Evolutionary conservation across 2,888 invertebrate genomes (phyloP).

Genomic region (Noctua pronuba): DNA sequence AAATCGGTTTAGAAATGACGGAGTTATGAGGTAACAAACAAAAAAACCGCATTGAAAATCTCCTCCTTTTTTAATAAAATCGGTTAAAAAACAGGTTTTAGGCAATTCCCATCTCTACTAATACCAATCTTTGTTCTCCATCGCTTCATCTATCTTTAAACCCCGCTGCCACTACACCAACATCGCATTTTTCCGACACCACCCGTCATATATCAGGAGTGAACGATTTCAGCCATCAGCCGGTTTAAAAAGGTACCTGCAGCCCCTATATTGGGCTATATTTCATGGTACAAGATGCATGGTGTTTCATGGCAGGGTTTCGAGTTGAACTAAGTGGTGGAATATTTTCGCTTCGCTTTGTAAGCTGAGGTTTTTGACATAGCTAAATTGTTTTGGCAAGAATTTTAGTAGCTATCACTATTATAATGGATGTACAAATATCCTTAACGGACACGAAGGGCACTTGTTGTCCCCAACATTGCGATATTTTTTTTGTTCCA

Average conservation of each 20-base stretch:
- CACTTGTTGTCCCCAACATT: no score
- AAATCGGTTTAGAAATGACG: no score
- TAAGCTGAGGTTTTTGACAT: conserved; percentile 5
- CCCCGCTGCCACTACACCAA: conserved; percentile 25
- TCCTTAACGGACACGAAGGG: no score
- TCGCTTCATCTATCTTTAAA: conserved; percentile 28
- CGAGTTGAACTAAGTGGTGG: conserved; percentile 39
- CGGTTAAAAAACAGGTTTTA: no score
- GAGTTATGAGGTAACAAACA: no score
- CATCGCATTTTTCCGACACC: conserved; percentile 58
- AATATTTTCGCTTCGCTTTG: conserved; percentile 37
- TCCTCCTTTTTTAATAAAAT: no score
- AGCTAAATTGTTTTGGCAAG: conserved; percentile 5
- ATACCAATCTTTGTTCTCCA: conserved; percentile 10
- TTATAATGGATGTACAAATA: no score
- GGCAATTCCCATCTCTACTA: no score
- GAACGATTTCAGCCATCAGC: conserved; percentile 65
- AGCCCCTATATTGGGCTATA: conserved; percentile 65
- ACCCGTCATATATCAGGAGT: conserved; percentile 62
- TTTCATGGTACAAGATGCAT: conserved; percentile 68
- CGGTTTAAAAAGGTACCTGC: conserved; percentile 63
- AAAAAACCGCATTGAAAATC: no score
- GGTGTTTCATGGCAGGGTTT: conserved; percentile 53
- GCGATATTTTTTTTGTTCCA: no score
- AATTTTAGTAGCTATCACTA: background rate